Evolutionary conservation across 1,140 invertebrate genomes (phyloP).

Genomic region (Cardiocondyla obscurior): DNA sequence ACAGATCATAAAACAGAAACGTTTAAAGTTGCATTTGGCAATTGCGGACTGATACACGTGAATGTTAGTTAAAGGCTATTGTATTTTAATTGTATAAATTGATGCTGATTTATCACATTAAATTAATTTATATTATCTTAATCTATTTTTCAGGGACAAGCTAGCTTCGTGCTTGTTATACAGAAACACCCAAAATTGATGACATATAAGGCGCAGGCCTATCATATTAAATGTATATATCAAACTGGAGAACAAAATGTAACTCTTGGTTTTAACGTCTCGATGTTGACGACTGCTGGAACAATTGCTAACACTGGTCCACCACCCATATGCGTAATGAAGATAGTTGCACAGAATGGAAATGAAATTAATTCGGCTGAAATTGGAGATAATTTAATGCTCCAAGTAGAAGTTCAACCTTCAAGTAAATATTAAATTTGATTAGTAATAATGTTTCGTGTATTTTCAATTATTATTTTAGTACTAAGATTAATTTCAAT

Average conservation of each 20-base stretch:
- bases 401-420: constrained; percentile 97
- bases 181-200: constrained; percentile 97
- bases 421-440: constrained; percentile 86
- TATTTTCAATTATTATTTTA: background rate
- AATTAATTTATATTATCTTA: constrained; percentile 35
- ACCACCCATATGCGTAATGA: constrained; percentile 96
- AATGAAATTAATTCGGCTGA: constrained; percentile 95
- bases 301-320: constrained; percentile 98
- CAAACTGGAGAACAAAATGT: constrained; percentile 97
- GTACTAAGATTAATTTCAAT: background rate
- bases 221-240: constrained; percentile 97
- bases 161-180: constrained; percentile 96
- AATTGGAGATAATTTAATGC: constrained; percentile 95
- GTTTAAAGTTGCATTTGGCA: constrained; percentile 97
- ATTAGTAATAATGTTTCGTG: background rate
- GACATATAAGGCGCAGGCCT: constrained; percentile 97
- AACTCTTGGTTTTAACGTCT: constrained; percentile 96
- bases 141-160: constrained; percentile 88
- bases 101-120: background rate
- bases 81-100: background rate
- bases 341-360: constrained; percentile 93
- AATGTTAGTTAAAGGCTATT: constrained; percentile 87
- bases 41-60: constrained; percentile 95
- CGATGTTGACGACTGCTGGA: constrained; percentile 96
- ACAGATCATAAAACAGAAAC: constrained; percentile 87